Base-by-base conservation (phyloP, 1,140 invertebrate genomes). In the Wiebesia pumilae region DNA sequence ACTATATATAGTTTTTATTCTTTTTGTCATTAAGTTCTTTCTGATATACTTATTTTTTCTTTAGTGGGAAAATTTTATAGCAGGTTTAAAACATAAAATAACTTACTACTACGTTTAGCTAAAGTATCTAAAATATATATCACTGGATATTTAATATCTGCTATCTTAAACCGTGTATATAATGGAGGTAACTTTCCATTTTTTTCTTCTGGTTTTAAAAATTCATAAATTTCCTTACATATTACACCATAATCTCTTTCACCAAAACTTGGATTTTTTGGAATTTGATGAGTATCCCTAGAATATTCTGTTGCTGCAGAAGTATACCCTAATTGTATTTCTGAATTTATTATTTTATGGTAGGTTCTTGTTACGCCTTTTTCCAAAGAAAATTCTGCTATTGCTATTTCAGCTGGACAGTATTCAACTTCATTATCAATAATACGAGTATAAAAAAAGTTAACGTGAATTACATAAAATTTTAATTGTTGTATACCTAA, bases 281-380 rank as follows among this genome's bases (percentile, higher is more conserved):
- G 92, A 19, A 95, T 91, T 54, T 95, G 90, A 84, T 95, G 95
- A 1, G 93, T 93, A 9, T 93, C 89, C 35, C 93, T 87, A 21
- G 93, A 92, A 21, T 91, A 91, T 24, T 92, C 88, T 75, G 93
- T 91, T 0, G 95, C 94, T 69, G 94, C 93, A 30, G 90, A 90
- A 0, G 91, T 91, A 87, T 94, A 96, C 0, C 95, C 95, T 0
- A 94, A 54, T 43, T 94, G 93, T 77, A 95, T 93, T 12, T 89
- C 71, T 47, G 94, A 93, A 83, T 94, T 94, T 0, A 96, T 90
- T 14, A 95, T 89, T 87, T 92, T 91, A 90, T 95, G 94, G 87
- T 95, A 95, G 3, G 91, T 88, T 24, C 94, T 90, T 43, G 89
- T 90, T 1, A 95, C 91, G 1, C 95, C 95, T 77, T 95, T 89